A percentile compares a stretch with the other conserved stretches of the same genome.
phyloP scores from a whole-genome alignment of 2,797 vertebrate species.

The Etheostoma perlongum region DNA sequence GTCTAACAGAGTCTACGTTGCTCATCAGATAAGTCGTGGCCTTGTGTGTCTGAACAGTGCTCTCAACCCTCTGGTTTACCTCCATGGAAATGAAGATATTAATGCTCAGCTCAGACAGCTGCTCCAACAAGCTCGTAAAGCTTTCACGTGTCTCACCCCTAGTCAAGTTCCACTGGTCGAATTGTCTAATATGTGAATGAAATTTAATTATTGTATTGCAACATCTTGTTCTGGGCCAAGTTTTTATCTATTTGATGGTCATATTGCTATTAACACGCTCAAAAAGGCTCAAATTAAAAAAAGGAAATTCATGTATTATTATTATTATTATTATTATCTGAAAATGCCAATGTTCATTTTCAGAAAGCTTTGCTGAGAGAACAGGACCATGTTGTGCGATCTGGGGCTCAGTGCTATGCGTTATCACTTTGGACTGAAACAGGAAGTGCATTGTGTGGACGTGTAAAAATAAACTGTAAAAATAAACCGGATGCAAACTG shows the following conservation, averaged over 20 bases:
- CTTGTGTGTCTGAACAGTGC: constrained; percentile 87
- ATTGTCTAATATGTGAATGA: not conserved
- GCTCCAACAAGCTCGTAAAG: not conserved
- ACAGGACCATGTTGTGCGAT: not conserved
- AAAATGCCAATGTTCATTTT: not conserved
- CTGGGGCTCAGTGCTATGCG: not conserved
- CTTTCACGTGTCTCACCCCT: not conserved
- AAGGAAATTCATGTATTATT: not conserved
- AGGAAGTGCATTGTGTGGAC: not conserved
- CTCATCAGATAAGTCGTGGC: constrained; percentile 84
- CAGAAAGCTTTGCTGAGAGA: not conserved
- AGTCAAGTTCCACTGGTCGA: not conserved
- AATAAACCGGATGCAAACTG: not conserved
- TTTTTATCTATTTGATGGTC: not conserved
- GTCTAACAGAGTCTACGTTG: constrained; percentile 73
- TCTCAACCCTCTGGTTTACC: constrained; percentile 87
- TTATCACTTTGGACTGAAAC: not conserved
- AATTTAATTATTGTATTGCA: not conserved
- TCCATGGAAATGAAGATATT: constrained; percentile 63
- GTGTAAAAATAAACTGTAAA: not conserved
- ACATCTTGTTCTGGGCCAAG: not conserved
- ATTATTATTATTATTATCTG: not conserved
- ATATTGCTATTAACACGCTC: not conserved
- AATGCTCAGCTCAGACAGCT: constrained; percentile 6
- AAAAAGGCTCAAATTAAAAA: not conserved